Evolutionary conservation across 1,140 invertebrate species (phyloP).

Genomic region (Tetraneura akinire): DNA sequence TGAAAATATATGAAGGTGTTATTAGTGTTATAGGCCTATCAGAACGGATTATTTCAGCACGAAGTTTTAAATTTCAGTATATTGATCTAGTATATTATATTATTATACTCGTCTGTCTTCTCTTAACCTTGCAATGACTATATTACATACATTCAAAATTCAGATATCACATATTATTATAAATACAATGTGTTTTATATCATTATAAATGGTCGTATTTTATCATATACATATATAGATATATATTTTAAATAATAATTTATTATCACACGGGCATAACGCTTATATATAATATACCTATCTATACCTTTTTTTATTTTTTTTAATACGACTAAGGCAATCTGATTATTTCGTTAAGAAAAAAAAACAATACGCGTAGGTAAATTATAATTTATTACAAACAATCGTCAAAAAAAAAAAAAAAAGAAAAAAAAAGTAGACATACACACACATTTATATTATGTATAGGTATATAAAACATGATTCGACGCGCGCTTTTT

Average conservation of each 20-base stretch:
- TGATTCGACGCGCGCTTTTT: slow-evolving; percentile 27
- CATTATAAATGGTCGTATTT: not conserved
- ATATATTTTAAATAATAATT: not conserved
- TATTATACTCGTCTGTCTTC: too few relatives aligned
- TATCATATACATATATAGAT: not conserved
- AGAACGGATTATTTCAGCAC: too few relatives aligned
- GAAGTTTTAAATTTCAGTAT: too few relatives aligned
- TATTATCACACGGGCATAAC: not conserved
- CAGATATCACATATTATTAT: too few relatives aligned
- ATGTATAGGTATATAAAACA: slow-evolving; percentile 2
- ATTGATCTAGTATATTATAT: too few relatives aligned
- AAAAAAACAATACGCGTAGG: not conserved
- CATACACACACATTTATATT: not conserved
- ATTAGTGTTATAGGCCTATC: too few relatives aligned
- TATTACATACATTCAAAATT: too few relatives aligned
- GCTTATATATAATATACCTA: not conserved
- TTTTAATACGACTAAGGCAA: slow-evolving; percentile 7
- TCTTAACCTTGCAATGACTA: too few relatives aligned
- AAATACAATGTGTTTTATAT: too few relatives aligned
- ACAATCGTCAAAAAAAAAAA: slow-evolving; percentile 12
- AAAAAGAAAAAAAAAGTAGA: not conserved
- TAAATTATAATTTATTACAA: slow-evolving; percentile 49
- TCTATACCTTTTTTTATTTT: slow-evolving; percentile 10
- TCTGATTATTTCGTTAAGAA: not conserved
- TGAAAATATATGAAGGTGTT: too few relatives aligned